A percentile compares a stretch with the other conserved stretches of the same genome.
Evolutionary conservation across 2,888 invertebrate genomes (phyloP).

Genomic region (Leucophenga maculata): DNA sequence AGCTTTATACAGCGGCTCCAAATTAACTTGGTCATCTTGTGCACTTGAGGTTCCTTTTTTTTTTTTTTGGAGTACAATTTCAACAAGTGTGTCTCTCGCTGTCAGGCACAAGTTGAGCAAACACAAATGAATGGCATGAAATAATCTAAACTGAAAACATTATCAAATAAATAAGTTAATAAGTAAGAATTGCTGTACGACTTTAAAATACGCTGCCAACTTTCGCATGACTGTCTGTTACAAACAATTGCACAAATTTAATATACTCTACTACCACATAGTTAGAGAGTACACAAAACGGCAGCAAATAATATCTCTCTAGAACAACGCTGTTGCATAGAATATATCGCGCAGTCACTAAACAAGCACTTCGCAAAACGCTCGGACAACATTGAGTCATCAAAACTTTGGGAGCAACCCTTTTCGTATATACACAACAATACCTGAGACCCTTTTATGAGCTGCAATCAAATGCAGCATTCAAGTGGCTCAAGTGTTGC

Average conservation of each 20-base stretch:
- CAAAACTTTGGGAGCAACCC: conserved; percentile 42
- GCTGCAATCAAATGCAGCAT: conserved; percentile 46
- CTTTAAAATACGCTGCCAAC: no score
- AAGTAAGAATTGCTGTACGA: no score
- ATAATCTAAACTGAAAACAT: conserved; percentile 42
- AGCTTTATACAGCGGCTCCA: conserved; percentile 32
- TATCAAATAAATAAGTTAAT: neutral
- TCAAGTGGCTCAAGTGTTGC: conserved; percentile 26
- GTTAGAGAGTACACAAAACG: conserved; percentile 40
- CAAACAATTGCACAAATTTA: no score
- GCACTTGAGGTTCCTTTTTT: conserved; percentile 48
- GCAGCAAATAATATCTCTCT: conserved; percentile 44
- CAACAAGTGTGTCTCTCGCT: neutral
- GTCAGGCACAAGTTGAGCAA: conserved; percentile 2
- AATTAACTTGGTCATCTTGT: conserved; percentile 63
- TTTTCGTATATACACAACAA: neutral
- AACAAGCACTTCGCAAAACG: conserved; percentile 55
- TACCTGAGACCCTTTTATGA: conserved; percentile 9
- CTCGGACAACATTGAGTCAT: conserved; percentile 58
- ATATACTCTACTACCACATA: no score
- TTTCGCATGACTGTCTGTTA: no score
- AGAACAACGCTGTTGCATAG: conserved; percentile 34
- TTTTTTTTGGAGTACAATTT: neutral
- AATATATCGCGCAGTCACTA: conserved; percentile 57
- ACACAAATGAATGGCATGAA: conserved; percentile 16